Evolutionary conservation across 2,113 vertebrate species (phyloP), one percentile per base, ranked within the genome.

Genomic region (Elanus axillaris): DNA sequence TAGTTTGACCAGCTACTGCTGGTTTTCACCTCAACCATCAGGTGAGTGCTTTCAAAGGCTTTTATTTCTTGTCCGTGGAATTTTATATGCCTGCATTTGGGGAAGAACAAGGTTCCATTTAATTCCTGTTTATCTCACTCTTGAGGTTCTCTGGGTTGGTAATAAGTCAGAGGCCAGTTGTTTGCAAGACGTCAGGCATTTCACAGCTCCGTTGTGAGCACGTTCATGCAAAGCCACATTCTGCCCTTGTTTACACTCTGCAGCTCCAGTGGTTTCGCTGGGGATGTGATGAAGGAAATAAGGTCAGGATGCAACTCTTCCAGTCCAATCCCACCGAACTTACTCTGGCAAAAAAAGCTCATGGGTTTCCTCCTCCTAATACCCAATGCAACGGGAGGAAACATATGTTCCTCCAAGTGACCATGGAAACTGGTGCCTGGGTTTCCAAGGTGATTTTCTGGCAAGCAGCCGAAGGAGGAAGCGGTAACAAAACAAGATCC

Each of bases 401-500:
- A 71, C 68, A 42, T 76, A 68, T 36, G 56, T 29, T 88, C 7
- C 32, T 91, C 55, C 45, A 95, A 95, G 97, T 97, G 96, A 90
- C 96, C 95, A 98, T 97, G 95, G 97, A 87, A 98, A 97, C 97
- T 82, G 81, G 75, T 76, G 76, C 66, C 78, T 95, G 80, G 60
- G 97, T 98, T 97, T 96, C 97, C 97, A 97, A 95, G 97, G 97
- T 92, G 94, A 97, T 97, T 97, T 91, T 81, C 86, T 97, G 96
- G 97, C 90, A 91, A 74, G 68, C 59, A 62, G 72, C 88, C 5
- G 10, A 95, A 96, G 78, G 42, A 94, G 92, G 92, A 95, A 98
- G 84, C 3, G 0, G 47, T 85, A 94, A 96, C 86, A 96, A 94
- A 97, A 93, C 86, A 91, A 62, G 85, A 96, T 93, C 62, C 64